Conservation (phyloP, 2,797 vertebrate species). For the Eidolon dupreanum region DNA sequence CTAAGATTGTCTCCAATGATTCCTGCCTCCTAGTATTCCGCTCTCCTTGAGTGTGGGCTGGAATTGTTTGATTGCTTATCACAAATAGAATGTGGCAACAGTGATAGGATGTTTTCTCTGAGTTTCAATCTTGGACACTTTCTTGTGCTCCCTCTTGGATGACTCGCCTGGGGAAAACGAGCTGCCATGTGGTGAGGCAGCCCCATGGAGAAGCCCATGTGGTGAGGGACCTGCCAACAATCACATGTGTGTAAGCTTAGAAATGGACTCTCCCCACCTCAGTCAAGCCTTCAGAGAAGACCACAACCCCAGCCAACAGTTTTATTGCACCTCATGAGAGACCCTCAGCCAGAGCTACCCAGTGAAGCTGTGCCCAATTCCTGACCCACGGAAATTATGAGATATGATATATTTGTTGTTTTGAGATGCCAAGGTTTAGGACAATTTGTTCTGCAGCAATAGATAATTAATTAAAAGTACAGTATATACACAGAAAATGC, state of each 20-base stretch:
- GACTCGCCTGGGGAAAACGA: neutral
- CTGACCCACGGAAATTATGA: neutral
- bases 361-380: neutral
- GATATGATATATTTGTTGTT: neutral
- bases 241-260: neutral
- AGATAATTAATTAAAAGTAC: neutral
- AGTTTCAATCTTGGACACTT: neutral
- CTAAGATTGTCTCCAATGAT: neutral
- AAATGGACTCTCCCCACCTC: neutral
- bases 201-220: neutral
- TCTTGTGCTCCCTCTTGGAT: neutral
- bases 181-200: neutral
- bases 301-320: neutral
- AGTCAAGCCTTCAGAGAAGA: neutral
- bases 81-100: neutral
- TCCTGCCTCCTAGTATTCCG: neutral
- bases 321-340: neutral
- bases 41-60: neutral
- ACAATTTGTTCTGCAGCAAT: neutral
- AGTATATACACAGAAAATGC: neutral
- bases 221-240: neutral
- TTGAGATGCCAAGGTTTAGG: neutral
- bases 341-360: neutral
- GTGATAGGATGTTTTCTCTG: neutral
- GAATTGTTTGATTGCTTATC: neutral